Conservation (phyloP, 1,140 invertebrate genomes). For the Liolophura sinensis region DNA sequence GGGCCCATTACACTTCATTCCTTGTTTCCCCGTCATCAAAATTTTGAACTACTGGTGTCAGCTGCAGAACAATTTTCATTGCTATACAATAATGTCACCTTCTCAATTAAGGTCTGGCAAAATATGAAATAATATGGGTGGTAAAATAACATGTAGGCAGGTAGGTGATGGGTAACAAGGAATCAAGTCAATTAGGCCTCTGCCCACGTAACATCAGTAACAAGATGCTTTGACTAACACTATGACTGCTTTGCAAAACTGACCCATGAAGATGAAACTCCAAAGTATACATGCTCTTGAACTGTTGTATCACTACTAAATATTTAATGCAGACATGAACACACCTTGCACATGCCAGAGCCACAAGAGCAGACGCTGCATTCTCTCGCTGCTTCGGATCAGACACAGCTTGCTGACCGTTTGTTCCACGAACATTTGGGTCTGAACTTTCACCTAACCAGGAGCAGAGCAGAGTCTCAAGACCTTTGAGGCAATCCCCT, state of each 20-base stretch:
- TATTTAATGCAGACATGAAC: constrained; percentile 5
- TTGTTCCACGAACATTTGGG: not conserved
- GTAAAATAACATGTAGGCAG: not conserved
- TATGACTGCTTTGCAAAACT: not conserved
- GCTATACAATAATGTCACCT: not conserved
- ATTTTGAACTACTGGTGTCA: not conserved
- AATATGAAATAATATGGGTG: not conserved
- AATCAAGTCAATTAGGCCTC: not conserved
- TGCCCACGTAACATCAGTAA: not conserved
- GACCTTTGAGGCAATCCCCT: constrained; percentile 53
- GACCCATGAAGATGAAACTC: not conserved
- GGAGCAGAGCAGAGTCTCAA: constrained; percentile 50
- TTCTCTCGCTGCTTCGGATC: constrained; percentile 42
- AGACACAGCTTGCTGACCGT: constrained; percentile 18
- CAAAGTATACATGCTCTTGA: not conserved
- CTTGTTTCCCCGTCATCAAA: not conserved
- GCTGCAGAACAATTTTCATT: not conserved
- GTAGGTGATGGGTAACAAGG: not conserved
- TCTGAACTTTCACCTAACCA: constrained; percentile 49
- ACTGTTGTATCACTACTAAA: not conserved
- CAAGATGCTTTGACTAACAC: not conserved
- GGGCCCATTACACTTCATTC: not conserved
- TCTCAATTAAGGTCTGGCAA: not conserved
- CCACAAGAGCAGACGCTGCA: constrained; percentile 54
- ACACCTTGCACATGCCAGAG: constrained; percentile 56